These are phyloP conservation scores for Bolinopsis microptera DNA, from an alignment of 37 sponge, comb jelly and placozoan species.

Conservation along the genomic window DNA sequence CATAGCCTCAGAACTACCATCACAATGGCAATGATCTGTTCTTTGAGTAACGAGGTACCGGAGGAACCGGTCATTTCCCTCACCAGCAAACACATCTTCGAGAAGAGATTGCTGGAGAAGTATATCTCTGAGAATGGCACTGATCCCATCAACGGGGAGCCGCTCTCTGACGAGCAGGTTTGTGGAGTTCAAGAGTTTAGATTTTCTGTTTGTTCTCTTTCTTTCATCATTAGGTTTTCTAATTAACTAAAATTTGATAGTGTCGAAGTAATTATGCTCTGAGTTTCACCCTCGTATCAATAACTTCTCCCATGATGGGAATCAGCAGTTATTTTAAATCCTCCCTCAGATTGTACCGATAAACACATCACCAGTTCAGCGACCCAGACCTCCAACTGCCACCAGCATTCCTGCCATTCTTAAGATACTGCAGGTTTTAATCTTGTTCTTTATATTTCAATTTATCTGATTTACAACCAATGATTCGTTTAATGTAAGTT, in stretches of 20 bases:
- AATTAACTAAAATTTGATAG: background rate
- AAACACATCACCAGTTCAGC: slow-evolving; percentile 76
- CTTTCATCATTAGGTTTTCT: background rate
- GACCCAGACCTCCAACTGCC: slow-evolving; percentile 96
- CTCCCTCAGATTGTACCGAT: slow-evolving; percentile 26
- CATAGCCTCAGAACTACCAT: no score
- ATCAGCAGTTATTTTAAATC: background rate
- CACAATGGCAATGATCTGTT: slow-evolving; percentile 48
- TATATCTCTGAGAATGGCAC: slow-evolving; percentile 85
- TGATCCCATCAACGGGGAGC: slow-evolving; percentile 94
- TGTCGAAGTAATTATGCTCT: background rate
- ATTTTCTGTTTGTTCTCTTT: background rate
- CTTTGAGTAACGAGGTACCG: slow-evolving; percentile 92
- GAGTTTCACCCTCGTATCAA: background rate
- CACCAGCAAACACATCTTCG: slow-evolving; percentile 88
- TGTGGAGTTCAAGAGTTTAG: no score
- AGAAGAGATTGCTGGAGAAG: slow-evolving; percentile 88
- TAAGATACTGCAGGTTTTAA: slow-evolving; percentile 91
- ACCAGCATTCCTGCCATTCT: slow-evolving; percentile 99
- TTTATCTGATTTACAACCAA: background rate
- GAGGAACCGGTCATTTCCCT: slow-evolving; percentile 96
- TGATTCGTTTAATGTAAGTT: background rate
- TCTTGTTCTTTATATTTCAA: no score
- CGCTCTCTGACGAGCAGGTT: slow-evolving; percentile 82
- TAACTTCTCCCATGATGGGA: background rate